Percentiles rank a stretch among this genome's conserved stretches.
phyloP scores from a whole-genome alignment of 2,888 invertebrate genomes.

The Geophilus truncorum region DNA sequence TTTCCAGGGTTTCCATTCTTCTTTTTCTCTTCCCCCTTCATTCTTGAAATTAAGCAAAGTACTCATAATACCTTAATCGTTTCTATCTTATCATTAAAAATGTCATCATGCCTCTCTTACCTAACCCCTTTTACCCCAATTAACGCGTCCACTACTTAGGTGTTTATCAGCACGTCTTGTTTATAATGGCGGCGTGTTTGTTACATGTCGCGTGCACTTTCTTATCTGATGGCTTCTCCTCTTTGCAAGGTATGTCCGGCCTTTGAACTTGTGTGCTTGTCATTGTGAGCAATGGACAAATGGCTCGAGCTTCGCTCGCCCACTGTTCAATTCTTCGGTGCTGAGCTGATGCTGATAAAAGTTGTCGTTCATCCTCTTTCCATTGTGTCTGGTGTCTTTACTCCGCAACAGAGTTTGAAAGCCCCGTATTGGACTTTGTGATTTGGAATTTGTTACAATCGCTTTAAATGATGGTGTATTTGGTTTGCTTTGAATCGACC shows the following conservation, averaged over 20 bases:
- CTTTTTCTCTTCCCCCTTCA: background rate
- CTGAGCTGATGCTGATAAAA: background rate
- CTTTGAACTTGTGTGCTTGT: constrained; percentile 1
- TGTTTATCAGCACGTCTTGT: background rate
- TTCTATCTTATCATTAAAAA: background rate
- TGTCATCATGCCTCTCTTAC: background rate
- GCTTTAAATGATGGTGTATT: background rate
- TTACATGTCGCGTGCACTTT: background rate
- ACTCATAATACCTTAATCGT: background rate
- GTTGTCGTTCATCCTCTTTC: background rate
- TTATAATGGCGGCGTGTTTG: background rate
- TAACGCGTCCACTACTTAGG: constrained; percentile 2
- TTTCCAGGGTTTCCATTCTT: too few species aligned
- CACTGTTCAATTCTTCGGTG: background rate
- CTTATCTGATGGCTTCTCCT: background rate
- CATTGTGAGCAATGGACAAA: constrained; percentile 17
- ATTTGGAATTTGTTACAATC: background rate
- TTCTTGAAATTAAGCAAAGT: background rate
- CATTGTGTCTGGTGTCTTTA: background rate
- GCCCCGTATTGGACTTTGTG: background rate
- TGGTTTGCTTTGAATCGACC: background rate
- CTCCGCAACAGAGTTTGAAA: background rate
- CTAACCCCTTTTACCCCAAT: constrained; percentile 15
- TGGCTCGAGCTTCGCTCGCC: background rate
- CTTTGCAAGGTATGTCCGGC: background rate